phyloP scores from a whole-genome alignment of 2,113 vertebrate genomes.

The Paraplagusia blochii region DNA sequence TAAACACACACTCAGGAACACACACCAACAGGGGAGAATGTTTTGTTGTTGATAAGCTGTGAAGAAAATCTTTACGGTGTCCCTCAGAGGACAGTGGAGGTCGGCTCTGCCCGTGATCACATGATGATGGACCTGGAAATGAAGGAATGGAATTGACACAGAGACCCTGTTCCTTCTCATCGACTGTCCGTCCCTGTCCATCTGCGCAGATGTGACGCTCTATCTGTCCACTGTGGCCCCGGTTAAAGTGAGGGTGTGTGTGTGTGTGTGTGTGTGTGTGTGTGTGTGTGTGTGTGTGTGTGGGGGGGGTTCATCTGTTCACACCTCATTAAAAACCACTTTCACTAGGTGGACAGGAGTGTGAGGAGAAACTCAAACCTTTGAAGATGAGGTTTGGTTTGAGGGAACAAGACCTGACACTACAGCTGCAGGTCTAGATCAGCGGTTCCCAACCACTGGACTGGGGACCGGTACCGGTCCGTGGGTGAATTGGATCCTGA shows the following conservation, averaged over 20 bases:
- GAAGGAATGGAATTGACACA: slow-evolving; percentile 45
- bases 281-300: slow-evolving; percentile 47
- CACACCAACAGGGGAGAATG: slow-evolving; percentile 9
- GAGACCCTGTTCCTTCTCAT: slow-evolving; percentile 52
- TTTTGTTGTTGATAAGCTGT: slow-evolving; percentile 13
- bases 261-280: slow-evolving; percentile 48
- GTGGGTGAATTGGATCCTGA: too few relatives aligned
- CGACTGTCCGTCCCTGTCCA: slow-evolving; percentile 34
- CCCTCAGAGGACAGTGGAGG: slow-evolving; percentile 40
- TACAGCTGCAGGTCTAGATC: too few relatives aligned
- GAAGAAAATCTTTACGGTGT: slow-evolving; percentile 45
- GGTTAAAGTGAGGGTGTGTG: slow-evolving; percentile 37
- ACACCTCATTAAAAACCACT: slow-evolving; percentile 72
- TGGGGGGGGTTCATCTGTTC: slow-evolving; percentile 50
- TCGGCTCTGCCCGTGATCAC: slow-evolving; percentile 54
- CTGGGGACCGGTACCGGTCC: too few relatives aligned
- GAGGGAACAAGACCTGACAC: not conserved
- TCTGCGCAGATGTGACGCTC: slow-evolving; percentile 9
- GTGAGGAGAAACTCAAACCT: slow-evolving; percentile 17
- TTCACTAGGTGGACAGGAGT: slow-evolving; percentile 61
- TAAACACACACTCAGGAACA: slow-evolving; percentile 6
- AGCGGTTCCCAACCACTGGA: too few relatives aligned
- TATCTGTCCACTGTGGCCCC: slow-evolving; percentile 32
- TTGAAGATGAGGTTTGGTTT: slow-evolving; percentile 6
- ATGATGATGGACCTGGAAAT: slow-evolving; percentile 59